Base-by-base conservation (phyloP, 2,113 vertebrate species). In the Crypturellus undulatus region DNA sequence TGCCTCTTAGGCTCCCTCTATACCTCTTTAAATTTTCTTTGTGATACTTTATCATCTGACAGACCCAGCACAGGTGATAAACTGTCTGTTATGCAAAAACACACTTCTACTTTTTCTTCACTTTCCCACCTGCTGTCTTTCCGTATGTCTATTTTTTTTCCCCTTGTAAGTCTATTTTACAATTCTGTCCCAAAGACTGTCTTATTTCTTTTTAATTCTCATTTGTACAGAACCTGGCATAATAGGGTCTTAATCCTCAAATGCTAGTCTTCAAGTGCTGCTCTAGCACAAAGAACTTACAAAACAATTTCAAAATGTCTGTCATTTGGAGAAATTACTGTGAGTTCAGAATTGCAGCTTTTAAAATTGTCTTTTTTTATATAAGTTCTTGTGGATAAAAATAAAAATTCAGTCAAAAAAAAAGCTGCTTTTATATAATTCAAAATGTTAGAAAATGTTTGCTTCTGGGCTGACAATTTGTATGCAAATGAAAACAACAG, bases 401-500 rank as follows among this genome's bases (percentile, higher is more conserved):
- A 83, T 38, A 40, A 86, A 85, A 90, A 86, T 68, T 72, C 49
- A n/a, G 10, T 9, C 24, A 12, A 60, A 94, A 93, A 78, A 78
- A 24, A 20, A 77, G 8, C 6, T 32, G 52, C 2, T 58, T 95
- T 94, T 95, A 25, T 63, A 51, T 89, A 96, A 92, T 43, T 84
- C 62, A n/a, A 62, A 90, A 69, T 54, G 38, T 80, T 88, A 24
- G 10, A 95, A 95, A 94, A 94, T 71, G 12, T 95, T 96, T 96
- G 45, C 59, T 96, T 89, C 77, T 95, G 76, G 58, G 84, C 67
- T 92, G 92, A 62, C 52, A 97, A 91, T 91, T 72, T 94, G 79
- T 83, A 96, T 97, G 86, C 67, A 95, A 85, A 96, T 95, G 59
- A 73, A 93, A 93, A 93, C 38, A 84, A 75, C 25, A 77, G 75